Base-by-base conservation (phyloP, 23 tunicate genomes). In the Oikopleura dioica region DNA sequence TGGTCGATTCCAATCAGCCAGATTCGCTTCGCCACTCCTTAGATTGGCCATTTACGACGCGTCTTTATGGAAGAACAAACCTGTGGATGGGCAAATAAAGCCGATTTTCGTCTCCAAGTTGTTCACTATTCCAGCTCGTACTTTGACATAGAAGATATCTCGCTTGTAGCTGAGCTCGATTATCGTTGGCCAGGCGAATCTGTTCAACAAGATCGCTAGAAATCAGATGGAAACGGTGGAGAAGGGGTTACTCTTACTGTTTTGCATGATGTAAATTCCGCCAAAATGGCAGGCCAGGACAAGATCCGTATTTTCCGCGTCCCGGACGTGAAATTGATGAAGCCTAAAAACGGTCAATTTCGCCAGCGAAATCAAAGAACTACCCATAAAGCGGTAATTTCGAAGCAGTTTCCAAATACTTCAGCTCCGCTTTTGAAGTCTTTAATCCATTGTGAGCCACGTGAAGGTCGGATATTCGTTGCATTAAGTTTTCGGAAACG, bases 311-410 rank as follows among this genome's bases (percentile, higher is more conserved):
- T 44, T 44, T 44, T 44, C 55, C 21, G 55, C 55, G 21, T 44
- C 55, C 55, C 55, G 9, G 9, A 44, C 55, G 21, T 44, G 55
- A 0, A 68, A 68, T 29, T 68, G 76, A 68, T 68, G 76, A 29
- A 68, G 35, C 26, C 26, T 51, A n/a, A 51, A n/a, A n/a, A 0
- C 31, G 26, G 31, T 21, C 31, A n/a, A 26, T 79, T 35, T 80
- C 95, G 79, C 83, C 80, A 0, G 85, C 82, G 9, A 50, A 69
- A 79, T 89, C 89, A n/a, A 81, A 75, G 68, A 84, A 89, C 37
- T 84, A 84, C 5, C 97, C 97, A 79, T 91, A 91, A 5, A 91
- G 51, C 1, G 87, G 80, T 28, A 91, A 78, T 68, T 85, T 91
- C 51, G 80, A 82, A 16, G 83, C 92, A 78, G 85, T 91, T 78